These are phyloP conservation scores for Pantherophis guttatus DNA, from an alignment of 2,113 vertebrate species.

Conservation along the genomic window DNA sequence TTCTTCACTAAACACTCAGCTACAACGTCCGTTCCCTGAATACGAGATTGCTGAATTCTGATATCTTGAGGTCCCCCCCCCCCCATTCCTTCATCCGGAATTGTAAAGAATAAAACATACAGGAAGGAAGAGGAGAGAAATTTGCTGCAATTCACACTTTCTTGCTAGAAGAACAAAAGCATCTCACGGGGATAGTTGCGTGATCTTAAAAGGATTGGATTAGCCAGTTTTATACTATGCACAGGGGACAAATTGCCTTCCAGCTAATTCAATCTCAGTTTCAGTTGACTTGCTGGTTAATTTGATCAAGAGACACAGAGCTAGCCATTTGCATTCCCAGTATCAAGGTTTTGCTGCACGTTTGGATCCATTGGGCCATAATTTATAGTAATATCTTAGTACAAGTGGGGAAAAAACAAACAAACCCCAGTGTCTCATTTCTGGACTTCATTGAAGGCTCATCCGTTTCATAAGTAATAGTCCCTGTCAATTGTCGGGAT, in stretches of 20 bases:
- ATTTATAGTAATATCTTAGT: background rate
- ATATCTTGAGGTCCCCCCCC: background rate
- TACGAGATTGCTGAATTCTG: background rate
- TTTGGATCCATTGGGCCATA: background rate
- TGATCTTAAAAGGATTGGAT: constrained; percentile 1
- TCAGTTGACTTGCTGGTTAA: background rate
- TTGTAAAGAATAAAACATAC: background rate
- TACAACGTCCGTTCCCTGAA: background rate
- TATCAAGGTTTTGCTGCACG: background rate
- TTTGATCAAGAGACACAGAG: constrained; percentile 4
- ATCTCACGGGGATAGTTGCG: background rate
- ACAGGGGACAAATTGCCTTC: background rate
- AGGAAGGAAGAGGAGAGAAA: background rate
- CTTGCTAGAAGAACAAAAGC: background rate
- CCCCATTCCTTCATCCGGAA: background rate
- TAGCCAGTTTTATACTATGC: background rate
- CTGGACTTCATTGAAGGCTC: background rate
- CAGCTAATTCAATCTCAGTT: constrained; percentile 4
- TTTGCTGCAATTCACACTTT: background rate
- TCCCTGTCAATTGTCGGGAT: background rate
- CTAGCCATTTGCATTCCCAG: background rate
- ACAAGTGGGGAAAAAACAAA: background rate
- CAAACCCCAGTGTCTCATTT: background rate
- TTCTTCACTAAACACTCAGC: background rate
- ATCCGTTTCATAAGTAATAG: background rate